Percentiles rank a stretch among this genome's conserved stretches.
phyloP scores from a whole-genome alignment of 2,888 invertebrate species.

The Dorcus hopei region DNA sequence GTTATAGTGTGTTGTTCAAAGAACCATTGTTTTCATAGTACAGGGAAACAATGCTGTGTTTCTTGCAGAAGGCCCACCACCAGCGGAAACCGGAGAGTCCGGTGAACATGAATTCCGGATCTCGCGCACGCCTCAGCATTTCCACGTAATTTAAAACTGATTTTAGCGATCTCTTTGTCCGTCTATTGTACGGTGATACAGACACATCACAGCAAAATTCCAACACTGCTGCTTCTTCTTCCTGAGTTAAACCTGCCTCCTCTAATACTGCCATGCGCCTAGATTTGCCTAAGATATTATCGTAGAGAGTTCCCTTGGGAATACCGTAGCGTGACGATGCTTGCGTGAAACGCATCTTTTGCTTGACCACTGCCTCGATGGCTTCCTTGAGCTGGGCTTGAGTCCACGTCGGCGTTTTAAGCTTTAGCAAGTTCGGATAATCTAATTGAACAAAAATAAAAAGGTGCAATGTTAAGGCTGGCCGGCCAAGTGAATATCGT shows the following conservation, averaged over 20 bases:
- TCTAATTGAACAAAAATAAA: constrained; percentile 44
- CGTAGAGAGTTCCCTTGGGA: constrained; percentile 74
- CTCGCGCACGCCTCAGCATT: constrained; percentile 57
- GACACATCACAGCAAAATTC: constrained; percentile 73
- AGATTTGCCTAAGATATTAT: constrained; percentile 73
- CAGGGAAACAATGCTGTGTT: constrained; percentile 69
- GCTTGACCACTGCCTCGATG: constrained; percentile 71
- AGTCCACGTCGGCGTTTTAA: constrained; percentile 74
- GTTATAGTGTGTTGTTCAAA: constrained; percentile 8
- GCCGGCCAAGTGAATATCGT: constrained; percentile 14
- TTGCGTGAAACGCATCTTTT: constrained; percentile 75
- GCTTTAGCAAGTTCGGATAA: constrained; percentile 65
- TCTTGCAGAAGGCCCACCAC: constrained; percentile 84
- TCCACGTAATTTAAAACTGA: constrained; percentile 66
- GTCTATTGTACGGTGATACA: constrained; percentile 66
- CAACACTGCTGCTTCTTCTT: constrained; percentile 64
- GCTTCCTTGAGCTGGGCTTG: constrained; percentile 72
- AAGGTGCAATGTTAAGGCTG: constrained; percentile 25
- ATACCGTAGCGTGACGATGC: constrained; percentile 69
- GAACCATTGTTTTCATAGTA: constrained; percentile 50
- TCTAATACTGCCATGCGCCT: constrained; percentile 73
- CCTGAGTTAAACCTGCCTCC: constrained; percentile 60
- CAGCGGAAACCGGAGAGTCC: constrained; percentile 72
- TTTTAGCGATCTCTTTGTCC: constrained; percentile 66
- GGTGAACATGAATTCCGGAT: constrained; percentile 64